Percentiles rank a stretch among this genome's conserved stretches.
Conservation (phyloP, 2,113 vertebrate genomes). For the Archocentrus centrarchus region DNA sequence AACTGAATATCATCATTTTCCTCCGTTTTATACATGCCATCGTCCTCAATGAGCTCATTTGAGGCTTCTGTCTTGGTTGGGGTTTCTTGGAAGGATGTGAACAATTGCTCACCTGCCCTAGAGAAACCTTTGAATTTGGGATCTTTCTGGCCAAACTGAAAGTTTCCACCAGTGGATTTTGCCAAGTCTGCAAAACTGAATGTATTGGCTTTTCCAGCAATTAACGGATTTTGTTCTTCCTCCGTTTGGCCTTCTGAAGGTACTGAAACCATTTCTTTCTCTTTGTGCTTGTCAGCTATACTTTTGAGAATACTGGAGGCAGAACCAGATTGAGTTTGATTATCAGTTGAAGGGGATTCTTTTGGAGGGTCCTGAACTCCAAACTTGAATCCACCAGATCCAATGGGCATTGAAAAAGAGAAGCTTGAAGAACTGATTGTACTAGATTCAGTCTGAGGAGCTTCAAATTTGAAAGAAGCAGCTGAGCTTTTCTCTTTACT, state of each 20-base stretch:
- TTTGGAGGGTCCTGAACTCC: conserved; percentile 84
- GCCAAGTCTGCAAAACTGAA: conserved; percentile 94
- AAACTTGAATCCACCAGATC: conserved; percentile 88
- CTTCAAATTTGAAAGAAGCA: conserved; percentile 79
- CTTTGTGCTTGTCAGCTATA: conserved; percentile 83
- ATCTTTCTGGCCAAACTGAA: conserved; percentile 89
- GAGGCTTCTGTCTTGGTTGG: conserved; percentile 74
- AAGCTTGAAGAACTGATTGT: conserved; percentile 82
- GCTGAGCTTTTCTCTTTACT: conserved; percentile 77
- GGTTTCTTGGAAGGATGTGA: conserved; percentile 77
- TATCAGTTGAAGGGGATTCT: conserved; percentile 55
- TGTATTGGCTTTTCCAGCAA: conserved; percentile 81
- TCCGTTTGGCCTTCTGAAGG: conserved; percentile 8
- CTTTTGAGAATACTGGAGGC: conserved; percentile 79
- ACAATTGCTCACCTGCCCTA: conserved; percentile 88
- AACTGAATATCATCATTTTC: conserved; percentile 97
- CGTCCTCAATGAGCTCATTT: conserved; percentile 83
- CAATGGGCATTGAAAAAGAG: conserved; percentile 83
- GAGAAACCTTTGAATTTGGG: conserved; percentile 91
- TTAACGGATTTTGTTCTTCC: conserved; percentile 77
- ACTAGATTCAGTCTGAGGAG: conserved; percentile 72
- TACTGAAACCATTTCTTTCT: conserved; percentile 71
- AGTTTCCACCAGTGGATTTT: conserved; percentile 81
- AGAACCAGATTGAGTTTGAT: conserved; percentile 62
- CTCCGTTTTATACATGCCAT: conserved; percentile 94